phyloP scores from a whole-genome alignment of 2,113 vertebrate species.

The Eupsittula cactorum region DNA sequence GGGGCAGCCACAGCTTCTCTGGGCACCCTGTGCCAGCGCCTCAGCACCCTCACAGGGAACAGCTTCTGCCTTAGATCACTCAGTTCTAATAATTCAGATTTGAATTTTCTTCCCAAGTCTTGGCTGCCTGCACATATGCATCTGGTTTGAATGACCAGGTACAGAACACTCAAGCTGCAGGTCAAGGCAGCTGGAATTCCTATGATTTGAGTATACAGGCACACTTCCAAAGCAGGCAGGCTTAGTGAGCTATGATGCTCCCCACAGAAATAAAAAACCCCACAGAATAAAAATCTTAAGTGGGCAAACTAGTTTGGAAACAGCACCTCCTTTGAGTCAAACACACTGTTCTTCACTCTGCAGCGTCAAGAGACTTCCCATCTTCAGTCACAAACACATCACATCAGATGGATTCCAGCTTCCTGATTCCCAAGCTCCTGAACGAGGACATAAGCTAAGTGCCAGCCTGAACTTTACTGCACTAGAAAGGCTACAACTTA shows the following conservation, averaged over 20 bases:
- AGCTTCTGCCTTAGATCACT: neutral
- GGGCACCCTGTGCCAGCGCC: neutral
- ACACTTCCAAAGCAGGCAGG: neutral
- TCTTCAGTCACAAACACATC: neutral
- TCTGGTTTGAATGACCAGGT: neutral
- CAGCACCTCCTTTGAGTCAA: neutral
- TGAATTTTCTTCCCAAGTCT: neutral
- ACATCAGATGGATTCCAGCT: neutral
- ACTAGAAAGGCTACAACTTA: neutral
- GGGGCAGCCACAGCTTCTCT: neutral
- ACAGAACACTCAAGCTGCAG: neutral
- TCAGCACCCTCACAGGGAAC: neutral
- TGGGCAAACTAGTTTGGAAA: neutral
- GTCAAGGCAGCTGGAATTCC: neutral
- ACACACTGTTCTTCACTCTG: neutral
- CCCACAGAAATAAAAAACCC: neutral
- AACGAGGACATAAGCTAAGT: accelerated
- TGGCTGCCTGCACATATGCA: neutral
- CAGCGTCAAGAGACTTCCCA: neutral
- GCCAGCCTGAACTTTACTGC: neutral
- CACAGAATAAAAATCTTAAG: neutral
- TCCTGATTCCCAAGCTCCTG: neutral
- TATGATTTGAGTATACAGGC: neutral
- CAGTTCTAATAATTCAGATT: neutral
- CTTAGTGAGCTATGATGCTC: neutral